Evolutionary conservation across 2,888 invertebrate genomes (phyloP).

Genomic region (Ectobius pallidus): DNA sequence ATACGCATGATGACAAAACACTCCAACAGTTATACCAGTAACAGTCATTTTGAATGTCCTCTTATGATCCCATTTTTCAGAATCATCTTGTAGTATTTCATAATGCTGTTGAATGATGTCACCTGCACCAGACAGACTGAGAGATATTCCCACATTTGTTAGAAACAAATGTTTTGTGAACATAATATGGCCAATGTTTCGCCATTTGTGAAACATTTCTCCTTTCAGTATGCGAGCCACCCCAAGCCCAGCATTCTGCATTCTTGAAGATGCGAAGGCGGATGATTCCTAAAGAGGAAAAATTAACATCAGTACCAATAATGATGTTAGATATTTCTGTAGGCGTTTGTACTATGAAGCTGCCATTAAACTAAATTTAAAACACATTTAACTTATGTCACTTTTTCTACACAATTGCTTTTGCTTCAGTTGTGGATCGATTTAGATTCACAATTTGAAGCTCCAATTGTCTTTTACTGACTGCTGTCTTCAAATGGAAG

Average conservation of each 20-base stretch:
- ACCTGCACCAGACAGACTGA: conserved; percentile 75
- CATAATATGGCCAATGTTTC: conserved; percentile 21
- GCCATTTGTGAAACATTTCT: conserved; percentile 17
- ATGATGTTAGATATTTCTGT: too few relatives aligned
- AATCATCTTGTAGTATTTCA: conserved; percentile 64
- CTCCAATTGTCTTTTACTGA: too few relatives aligned
- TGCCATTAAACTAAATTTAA: too few relatives aligned
- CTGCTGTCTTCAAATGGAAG: too few relatives aligned
- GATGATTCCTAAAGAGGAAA: too few relatives aligned
- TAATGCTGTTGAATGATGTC: conserved; percentile 82
- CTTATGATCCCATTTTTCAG: conserved; percentile 61
- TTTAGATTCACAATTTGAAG: too few relatives aligned
- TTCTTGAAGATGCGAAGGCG: conserved; percentile 13
- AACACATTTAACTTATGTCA: too few relatives aligned
- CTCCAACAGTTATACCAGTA: conserved; percentile 77
- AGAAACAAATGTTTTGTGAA: conserved; percentile 68
- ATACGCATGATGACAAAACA: conserved; percentile 89
- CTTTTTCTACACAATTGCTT: too few relatives aligned
- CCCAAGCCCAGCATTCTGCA: conserved; percentile 17
- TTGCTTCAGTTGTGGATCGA: too few relatives aligned
- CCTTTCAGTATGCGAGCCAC: conserved; percentile 5
- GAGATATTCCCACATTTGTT: conserved; percentile 81
- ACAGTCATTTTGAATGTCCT: conserved; percentile 78
- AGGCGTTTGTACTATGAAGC: too few relatives aligned
- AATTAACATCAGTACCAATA: too few relatives aligned